Conservation (phyloP, 2,113 vertebrate species). For the Tangachromis dhanisi region DNA sequence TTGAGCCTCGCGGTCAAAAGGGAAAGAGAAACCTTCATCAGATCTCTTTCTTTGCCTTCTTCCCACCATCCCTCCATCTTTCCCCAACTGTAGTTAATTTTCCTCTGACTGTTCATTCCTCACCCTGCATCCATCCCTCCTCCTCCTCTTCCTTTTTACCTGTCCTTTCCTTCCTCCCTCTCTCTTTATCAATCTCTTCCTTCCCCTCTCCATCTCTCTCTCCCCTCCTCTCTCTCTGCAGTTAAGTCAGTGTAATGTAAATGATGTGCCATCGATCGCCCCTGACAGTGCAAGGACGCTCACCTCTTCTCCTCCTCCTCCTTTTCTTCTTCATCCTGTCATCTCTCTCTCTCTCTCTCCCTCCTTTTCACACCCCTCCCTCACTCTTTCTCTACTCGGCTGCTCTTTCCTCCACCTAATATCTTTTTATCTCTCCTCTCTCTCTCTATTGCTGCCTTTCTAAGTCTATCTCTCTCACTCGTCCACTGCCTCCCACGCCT, state of each 20-base stretch:
- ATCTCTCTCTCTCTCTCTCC: conserved; percentile 7
- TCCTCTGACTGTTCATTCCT: conserved; percentile 10
- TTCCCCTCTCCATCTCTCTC: not conserved
- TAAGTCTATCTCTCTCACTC: not conserved
- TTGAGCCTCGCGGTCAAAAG: not conserved
- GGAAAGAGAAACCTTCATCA: not conserved
- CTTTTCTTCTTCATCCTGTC: conserved; percentile 49
- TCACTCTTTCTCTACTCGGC: not conserved
- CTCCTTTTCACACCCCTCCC: conserved; percentile 16
- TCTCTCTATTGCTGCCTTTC: not conserved
- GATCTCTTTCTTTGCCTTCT: conserved; percentile 2
- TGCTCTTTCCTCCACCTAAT: conserved; percentile 29
- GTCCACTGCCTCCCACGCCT: conserved; percentile 43
- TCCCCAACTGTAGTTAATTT: conserved; percentile 43
- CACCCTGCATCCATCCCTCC: conserved; percentile 1
- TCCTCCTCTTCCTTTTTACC: not conserved
- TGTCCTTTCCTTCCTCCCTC: conserved; percentile 9
- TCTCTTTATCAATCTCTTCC: conserved; percentile 23
- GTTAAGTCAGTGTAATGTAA: conserved; percentile 73
- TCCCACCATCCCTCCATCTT: conserved; percentile 7
- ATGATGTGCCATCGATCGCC: conserved; percentile 73
- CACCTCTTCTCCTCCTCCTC: conserved; percentile 53
- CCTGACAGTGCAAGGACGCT: conserved; percentile 73
- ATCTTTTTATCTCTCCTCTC: conserved; percentile 33
- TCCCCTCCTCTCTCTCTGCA: conserved; percentile 10